Conservation (phyloP, 2,797 vertebrate species). For the Amniataba percoides region DNA sequence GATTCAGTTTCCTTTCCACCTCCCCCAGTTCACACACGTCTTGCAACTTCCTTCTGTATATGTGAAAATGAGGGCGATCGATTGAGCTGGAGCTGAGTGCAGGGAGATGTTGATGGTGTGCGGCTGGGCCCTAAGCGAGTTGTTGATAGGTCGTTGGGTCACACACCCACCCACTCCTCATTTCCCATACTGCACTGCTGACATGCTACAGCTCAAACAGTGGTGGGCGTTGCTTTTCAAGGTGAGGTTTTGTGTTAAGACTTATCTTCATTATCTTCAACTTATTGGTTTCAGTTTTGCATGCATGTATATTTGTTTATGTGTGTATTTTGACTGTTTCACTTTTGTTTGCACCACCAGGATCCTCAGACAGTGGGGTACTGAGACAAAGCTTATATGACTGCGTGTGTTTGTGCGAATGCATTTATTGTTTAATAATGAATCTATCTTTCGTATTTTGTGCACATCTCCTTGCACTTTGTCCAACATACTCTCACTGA, state of each 20-base stretch:
- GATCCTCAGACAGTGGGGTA: not conserved
- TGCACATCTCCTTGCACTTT: not conserved
- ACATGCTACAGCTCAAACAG: slow-evolving; percentile 71
- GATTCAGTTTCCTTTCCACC: slow-evolving; percentile 78
- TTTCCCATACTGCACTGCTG: slow-evolving; percentile 80
- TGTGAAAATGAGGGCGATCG: slow-evolving; percentile 80
- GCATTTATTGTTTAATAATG: not conserved
- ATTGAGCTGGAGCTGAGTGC: slow-evolving; percentile 72
- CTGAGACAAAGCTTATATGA: not conserved
- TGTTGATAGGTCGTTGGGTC: slow-evolving; percentile 76
- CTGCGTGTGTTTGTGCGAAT: not conserved
- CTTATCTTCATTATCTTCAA: slow-evolving; percentile 66
- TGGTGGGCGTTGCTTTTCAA: slow-evolving; percentile 75
- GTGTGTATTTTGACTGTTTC: slow-evolving; percentile 12
- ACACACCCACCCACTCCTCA: slow-evolving; percentile 82
- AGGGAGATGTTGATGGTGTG: slow-evolving; percentile 71
- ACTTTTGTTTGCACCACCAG: slow-evolving; percentile 15
- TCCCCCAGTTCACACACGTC: slow-evolving; percentile 80
- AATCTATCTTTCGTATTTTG: slow-evolving; percentile 5
- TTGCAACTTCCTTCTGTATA: slow-evolving; percentile 79
- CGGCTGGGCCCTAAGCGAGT: slow-evolving; percentile 70
- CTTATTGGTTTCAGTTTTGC: slow-evolving; percentile 53
- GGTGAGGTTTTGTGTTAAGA: slow-evolving; percentile 75
- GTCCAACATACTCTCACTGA: not conserved
- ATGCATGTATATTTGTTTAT: not conserved